Conservation (phyloP, 1,140 invertebrate genomes). For the Brachionus manjavacas region DNA sequence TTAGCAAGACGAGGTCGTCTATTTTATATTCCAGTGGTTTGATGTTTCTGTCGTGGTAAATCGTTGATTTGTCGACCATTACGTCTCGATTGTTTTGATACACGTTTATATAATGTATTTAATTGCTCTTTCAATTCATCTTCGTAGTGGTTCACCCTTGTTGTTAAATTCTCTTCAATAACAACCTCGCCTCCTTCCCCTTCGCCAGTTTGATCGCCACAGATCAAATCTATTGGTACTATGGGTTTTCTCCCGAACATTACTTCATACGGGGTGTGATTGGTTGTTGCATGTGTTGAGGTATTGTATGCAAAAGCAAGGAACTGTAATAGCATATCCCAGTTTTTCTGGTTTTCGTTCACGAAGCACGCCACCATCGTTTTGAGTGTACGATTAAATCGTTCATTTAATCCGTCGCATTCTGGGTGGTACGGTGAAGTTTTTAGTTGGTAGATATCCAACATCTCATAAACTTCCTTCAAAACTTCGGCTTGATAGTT, state of each 20-base stretch:
- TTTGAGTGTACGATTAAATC: slow-evolving; percentile 26
- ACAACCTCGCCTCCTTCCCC: background rate
- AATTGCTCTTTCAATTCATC: background rate
- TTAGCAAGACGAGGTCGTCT: background rate
- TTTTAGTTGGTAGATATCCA: too few species aligned
- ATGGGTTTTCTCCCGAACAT: background rate
- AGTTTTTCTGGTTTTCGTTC: background rate
- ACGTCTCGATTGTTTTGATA: background rate
- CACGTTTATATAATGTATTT: background rate
- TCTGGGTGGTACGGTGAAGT: too few species aligned
- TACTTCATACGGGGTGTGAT: too few species aligned
- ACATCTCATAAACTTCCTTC: too few species aligned
- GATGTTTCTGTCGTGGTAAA: background rate
- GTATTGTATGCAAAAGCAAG: too few species aligned
- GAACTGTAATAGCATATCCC: background rate
- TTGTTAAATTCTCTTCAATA: background rate
- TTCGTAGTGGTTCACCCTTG: background rate
- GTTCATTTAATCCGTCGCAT: background rate
- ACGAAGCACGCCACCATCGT: background rate
- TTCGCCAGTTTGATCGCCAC: background rate
- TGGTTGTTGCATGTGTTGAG: too few species aligned
- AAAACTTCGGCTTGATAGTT: too few species aligned
- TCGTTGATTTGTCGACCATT: background rate
- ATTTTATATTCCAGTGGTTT: background rate
- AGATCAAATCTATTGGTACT: background rate